Conservation (phyloP, 2,888 invertebrate species). For the Microctonus hyperodae region DNA sequence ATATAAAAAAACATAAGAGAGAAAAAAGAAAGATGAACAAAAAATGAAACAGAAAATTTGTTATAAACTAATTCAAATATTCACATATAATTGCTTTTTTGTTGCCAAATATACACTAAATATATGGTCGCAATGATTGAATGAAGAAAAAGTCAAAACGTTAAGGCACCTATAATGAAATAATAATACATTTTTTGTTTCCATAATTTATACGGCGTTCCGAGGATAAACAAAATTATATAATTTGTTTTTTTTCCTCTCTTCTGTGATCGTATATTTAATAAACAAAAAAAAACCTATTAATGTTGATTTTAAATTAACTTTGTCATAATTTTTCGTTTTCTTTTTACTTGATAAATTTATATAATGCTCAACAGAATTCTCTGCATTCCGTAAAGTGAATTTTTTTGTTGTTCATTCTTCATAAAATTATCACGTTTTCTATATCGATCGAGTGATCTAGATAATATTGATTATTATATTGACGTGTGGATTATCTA, state of each 20-base stretch:
- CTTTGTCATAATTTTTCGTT: no score
- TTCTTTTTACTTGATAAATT: no score
- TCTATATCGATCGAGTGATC: constrained; percentile 15
- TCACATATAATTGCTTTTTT: constrained; percentile 29
- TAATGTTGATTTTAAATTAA: constrained; percentile 10
- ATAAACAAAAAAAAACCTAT: constrained; percentile 27
- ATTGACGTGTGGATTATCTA: neutral
- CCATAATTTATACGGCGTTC: constrained; percentile 6
- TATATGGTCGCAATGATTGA: neutral
- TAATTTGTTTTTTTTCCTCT: constrained; percentile 19
- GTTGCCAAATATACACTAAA: constrained; percentile 25
- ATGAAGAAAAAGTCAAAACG: constrained; percentile 21
- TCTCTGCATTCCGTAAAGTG: neutral
- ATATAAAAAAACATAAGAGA: constrained; percentile 17
- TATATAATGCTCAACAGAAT: no score
- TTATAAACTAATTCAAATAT: constrained; percentile 27
- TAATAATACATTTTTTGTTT: neutral
- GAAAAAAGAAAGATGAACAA: neutral
- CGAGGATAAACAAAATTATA: constrained; percentile 11
- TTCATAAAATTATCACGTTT: neutral
- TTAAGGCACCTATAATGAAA: neutral
- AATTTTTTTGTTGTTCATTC: neutral
- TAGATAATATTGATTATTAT: neutral
- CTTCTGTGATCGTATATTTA: constrained; percentile 23
- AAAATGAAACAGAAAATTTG: constrained; percentile 23